Percentiles rank a stretch among this genome's conserved stretches.
These are phyloP conservation scores for Clarias gariepinus DNA, from an alignment of 2,113 vertebrate species.

Conservation along the genomic window DNA sequence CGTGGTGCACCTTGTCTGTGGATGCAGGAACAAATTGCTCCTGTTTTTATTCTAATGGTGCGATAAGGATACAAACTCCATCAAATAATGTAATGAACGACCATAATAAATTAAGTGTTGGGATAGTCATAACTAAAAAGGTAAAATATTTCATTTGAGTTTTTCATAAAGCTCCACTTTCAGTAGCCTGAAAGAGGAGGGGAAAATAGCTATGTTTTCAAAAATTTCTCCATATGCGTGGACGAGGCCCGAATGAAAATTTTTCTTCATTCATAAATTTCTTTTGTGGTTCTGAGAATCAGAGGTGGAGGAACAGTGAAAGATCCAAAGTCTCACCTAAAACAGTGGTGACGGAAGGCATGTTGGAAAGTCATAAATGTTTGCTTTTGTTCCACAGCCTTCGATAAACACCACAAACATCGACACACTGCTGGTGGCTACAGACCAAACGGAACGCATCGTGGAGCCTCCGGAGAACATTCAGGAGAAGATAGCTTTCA, in stretches of 20 bases:
- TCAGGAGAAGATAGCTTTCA: conserved; percentile 98
- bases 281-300: neutral
- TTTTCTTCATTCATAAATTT: neutral
- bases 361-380: neutral
- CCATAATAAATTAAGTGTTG: neutral
- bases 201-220: neutral
- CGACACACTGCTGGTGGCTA: conserved; percentile 95
- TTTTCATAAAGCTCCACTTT: neutral
- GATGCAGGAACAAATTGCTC: neutral
- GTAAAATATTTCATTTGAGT: neutral
- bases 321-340: neutral
- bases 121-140: neutral
- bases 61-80: neutral
- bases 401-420: conserved; percentile 99
- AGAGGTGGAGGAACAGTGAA: neutral
- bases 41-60: neutral
- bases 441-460: conserved; percentile 95
- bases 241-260: neutral
- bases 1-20: neutral
- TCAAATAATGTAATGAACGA: neutral
- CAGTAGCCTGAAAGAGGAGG: neutral
- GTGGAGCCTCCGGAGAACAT: conserved; percentile 97
- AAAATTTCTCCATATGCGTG: neutral
- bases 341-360: neutral
- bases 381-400: conserved; percentile 74